phyloP scores from a whole-genome alignment of 1,140 invertebrate genomes.

The Helicoverpa armigera region DNA sequence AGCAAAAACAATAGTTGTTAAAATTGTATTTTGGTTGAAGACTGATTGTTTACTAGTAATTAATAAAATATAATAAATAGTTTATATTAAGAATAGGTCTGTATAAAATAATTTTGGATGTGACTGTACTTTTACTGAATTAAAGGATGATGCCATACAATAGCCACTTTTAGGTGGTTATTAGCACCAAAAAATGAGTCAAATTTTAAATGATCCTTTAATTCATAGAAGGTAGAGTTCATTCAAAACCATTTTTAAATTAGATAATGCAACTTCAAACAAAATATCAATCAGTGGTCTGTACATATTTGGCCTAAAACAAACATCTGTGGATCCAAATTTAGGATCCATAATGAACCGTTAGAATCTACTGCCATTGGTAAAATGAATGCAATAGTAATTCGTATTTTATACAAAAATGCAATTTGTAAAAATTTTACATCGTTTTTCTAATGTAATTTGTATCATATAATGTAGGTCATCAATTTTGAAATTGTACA shows the following conservation, averaged over 20 bases:
- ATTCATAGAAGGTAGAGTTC: neutral
- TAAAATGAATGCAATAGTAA: constrained; percentile 8
- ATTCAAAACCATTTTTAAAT: neutral
- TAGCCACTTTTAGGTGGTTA: no score
- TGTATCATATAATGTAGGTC: constrained; percentile 59
- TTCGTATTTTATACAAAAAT: constrained; percentile 47
- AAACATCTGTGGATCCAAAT: neutral
- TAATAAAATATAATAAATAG: constrained; percentile 14
- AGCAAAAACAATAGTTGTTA: constrained; percentile 57
- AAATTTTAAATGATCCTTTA: neutral
- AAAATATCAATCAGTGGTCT: neutral
- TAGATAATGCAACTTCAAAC: neutral
- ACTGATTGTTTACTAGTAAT: constrained; percentile 77
- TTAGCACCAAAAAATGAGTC: neutral
- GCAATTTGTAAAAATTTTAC: constrained; percentile 66
- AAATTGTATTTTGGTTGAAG: constrained; percentile 78
- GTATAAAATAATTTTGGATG: constrained; percentile 1
- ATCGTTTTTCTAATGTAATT: constrained; percentile 61
- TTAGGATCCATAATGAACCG: neutral
- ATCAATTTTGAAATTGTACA: constrained; percentile 80
- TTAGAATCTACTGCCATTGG: neutral
- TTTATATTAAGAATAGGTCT: neutral
- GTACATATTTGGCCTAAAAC: neutral
- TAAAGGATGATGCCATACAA: neutral
- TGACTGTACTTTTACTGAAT: neutral